Conservation (phyloP, 37 sponge, comb jelly and placozoan species). For the Hexactinellida sp. region DNA sequence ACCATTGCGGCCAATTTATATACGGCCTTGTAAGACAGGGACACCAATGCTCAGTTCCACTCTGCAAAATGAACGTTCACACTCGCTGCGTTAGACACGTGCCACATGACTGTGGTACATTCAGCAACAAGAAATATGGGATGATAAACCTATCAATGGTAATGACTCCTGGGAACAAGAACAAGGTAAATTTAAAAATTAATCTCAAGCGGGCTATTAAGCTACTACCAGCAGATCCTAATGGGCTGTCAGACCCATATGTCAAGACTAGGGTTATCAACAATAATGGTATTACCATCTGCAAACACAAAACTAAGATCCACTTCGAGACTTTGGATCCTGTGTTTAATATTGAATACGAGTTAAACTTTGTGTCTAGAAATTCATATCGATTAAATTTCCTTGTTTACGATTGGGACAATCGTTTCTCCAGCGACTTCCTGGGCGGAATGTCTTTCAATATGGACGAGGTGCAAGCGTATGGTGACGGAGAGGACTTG, state of each 20-base stretch:
- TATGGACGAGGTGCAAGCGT: neutral
- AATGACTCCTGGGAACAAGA: neutral
- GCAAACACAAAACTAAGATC: constrained; percentile 11
- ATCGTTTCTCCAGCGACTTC: neutral
- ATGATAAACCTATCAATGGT: neutral
- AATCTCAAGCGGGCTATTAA: neutral
- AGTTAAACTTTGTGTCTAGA: neutral
- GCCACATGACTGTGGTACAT: neutral
- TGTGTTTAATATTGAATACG: neutral
- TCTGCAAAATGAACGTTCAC: constrained; percentile 15
- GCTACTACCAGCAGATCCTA: constrained; percentile 1
- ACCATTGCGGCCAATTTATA: neutral
- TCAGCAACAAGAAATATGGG: constrained; percentile 15
- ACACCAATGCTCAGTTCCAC: neutral
- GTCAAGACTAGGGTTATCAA: neutral
- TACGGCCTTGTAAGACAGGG: neutral
- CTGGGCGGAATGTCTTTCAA: neutral
- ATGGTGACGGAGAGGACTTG: neutral
- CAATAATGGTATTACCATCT: neutral
- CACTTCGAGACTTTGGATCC: neutral
- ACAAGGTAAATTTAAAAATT: neutral
- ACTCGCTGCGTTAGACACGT: neutral
- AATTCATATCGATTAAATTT: neutral
- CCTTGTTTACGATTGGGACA: constrained; percentile 7
- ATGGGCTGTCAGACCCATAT: neutral